These are phyloP conservation scores for Leptoclinus maculatus DNA, from an alignment of 2,797 vertebrate genomes.

Conservation along the genomic window DNA sequence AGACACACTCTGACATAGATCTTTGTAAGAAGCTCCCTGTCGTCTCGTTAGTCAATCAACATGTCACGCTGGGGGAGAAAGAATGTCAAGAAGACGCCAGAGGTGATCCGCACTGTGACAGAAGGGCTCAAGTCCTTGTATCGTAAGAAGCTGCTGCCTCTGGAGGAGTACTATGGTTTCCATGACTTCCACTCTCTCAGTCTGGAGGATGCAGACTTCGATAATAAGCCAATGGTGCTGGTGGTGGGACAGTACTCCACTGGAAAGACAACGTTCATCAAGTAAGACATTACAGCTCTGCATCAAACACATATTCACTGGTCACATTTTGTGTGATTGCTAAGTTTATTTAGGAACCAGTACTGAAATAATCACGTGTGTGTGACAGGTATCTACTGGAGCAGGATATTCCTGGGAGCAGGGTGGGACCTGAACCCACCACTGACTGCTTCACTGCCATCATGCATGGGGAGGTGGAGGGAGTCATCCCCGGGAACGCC, in stretches of 20 bases:
- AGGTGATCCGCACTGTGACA: constrained; percentile 93
- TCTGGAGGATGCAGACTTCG: constrained; percentile 94
- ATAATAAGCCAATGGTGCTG: constrained; percentile 95
- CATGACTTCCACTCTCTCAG: constrained; percentile 92
- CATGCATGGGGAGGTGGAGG: constrained; percentile 93
- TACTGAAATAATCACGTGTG: not conserved
- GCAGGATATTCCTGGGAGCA: constrained; percentile 93
- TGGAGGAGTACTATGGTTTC: constrained; percentile 93
- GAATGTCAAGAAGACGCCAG: constrained; percentile 89
- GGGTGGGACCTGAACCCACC: constrained; percentile 94
- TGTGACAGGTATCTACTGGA: constrained; percentile 90
- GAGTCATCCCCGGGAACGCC: constrained; percentile 91
- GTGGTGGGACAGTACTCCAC: constrained; percentile 96
- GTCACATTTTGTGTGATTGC: not conserved
- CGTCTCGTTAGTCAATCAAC: constrained; percentile 34
- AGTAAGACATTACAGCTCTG: constrained; percentile 71
- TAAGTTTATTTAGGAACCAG: not conserved
- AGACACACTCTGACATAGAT: constrained; percentile 27
- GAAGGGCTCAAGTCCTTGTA: constrained; percentile 94
- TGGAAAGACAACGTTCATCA: constrained; percentile 95
- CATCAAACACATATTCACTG: not conserved
- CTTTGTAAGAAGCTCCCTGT: constrained; percentile 42
- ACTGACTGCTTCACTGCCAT: constrained; percentile 95
- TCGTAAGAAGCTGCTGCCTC: constrained; percentile 89
- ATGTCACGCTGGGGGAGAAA: constrained; percentile 96